These are phyloP conservation scores for Gnathochromis pfefferi DNA, from an alignment of 2,113 vertebrate species.

Conservation along the genomic window DNA sequence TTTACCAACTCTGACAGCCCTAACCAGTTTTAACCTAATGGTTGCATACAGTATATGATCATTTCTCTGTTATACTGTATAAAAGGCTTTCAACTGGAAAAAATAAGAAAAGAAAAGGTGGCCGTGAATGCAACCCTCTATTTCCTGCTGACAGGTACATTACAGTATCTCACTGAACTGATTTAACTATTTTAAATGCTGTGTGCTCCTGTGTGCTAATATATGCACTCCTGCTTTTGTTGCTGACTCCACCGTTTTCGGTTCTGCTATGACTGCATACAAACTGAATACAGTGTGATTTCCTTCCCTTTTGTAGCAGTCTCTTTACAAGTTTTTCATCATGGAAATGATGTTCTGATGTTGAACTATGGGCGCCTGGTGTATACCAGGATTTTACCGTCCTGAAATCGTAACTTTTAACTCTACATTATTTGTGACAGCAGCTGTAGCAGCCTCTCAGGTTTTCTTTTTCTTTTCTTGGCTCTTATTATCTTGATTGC, in stretches of 20 bases:
- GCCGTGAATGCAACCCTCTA: not conserved
- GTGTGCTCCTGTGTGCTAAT: not conserved
- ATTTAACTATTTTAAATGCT: not conserved
- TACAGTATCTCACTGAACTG: not conserved
- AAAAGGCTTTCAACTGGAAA: not conserved
- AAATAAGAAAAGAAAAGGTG: not conserved
- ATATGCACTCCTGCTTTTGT: not conserved
- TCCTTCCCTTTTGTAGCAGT: not conserved
- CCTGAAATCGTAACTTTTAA: not conserved
- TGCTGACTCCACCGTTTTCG: not conserved
- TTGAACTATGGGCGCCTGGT: not conserved
- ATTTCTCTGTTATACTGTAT: not conserved
- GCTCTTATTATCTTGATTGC: not conserved
- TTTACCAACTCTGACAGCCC: not conserved
- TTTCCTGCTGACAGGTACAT: not conserved
- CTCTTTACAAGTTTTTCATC: not conserved
- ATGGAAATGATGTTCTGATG: not conserved
- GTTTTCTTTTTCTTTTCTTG: not conserved
- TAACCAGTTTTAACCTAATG: not conserved
- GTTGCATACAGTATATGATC: not conserved
- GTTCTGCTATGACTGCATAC: not conserved
- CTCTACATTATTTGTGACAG: not conserved
- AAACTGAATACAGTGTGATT: not conserved
- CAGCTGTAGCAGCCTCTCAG: not conserved
- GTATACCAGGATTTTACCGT: not conserved